Percentiles rank a stretch among this genome's conserved stretches.
Evolutionary conservation across 2,797 vertebrate species (phyloP).

Genomic region (Acropternis orthonyx): DNA sequence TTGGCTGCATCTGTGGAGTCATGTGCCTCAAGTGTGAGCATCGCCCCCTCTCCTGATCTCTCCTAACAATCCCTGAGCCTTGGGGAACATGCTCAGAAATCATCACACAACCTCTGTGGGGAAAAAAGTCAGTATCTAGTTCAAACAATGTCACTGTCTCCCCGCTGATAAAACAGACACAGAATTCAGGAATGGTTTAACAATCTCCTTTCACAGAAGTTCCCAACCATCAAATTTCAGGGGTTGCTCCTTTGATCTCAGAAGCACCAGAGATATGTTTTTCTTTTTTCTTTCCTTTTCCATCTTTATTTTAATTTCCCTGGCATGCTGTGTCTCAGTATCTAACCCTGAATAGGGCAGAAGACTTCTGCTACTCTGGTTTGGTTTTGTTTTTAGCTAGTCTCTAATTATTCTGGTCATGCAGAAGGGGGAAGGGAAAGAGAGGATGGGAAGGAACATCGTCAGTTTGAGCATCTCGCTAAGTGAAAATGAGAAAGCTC

Average conservation of each 20-base stretch:
- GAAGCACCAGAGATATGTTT: neutral
- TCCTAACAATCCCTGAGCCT: neutral
- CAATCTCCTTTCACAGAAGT: conserved; percentile 38
- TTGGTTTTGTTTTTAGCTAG: neutral
- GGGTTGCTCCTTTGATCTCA: conserved; percentile 53
- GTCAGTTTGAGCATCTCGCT: neutral
- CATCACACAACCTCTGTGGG: neutral
- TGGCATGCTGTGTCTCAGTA: neutral
- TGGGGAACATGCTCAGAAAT: neutral
- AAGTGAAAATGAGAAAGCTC: conserved; percentile 45
- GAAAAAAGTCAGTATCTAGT: neutral
- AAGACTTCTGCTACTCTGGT: neutral
- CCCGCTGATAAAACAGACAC: conserved; percentile 21
- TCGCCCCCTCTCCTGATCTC: neutral
- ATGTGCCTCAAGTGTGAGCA: neutral
- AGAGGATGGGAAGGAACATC: neutral
- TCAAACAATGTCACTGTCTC: conserved; percentile 45
- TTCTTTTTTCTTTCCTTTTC: neutral
- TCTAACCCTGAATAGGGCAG: neutral
- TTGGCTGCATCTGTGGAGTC: neutral
- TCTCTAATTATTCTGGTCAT: conserved; percentile 16
- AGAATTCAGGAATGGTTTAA: conserved; percentile 39
- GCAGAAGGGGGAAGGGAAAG: neutral
- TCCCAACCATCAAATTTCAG: conserved; percentile 54
- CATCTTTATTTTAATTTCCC: conserved; percentile 9